Conservation (phyloP, 2,797 vertebrate species). For the Hypotaenidia philippensis region DNA sequence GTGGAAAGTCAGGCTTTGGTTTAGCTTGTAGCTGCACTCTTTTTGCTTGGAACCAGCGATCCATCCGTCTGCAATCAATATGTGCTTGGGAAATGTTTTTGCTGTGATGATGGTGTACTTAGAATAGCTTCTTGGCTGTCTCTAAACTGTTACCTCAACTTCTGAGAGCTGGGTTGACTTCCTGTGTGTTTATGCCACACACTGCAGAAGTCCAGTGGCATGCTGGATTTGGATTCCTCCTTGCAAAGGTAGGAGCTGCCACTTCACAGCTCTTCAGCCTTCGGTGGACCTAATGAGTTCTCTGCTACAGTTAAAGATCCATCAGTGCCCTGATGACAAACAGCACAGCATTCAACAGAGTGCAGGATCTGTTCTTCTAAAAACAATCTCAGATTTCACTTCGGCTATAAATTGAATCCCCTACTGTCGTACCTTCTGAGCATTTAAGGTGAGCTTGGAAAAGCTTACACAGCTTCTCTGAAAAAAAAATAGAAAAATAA, state of each 20-base stretch:
- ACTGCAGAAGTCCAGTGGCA: neutral
- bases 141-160: neutral
- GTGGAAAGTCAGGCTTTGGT: neutral
- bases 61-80: neutral
- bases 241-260: neutral
- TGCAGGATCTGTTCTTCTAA: neutral
- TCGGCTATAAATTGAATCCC: slow-evolving; percentile 23
- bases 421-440: slow-evolving; percentile 13
- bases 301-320: neutral
- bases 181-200: neutral
- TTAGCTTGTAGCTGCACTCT: neutral
- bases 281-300: neutral
- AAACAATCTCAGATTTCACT: slow-evolving; percentile 24
- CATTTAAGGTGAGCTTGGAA: slow-evolving; percentile 10
- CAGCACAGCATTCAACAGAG: neutral
- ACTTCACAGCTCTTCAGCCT: neutral
- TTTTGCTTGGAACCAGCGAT: neutral
- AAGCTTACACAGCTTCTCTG: slow-evolving; percentile 43
- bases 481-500: slow-evolving; percentile 57
- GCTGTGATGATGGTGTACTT: neutral
- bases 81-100: neutral
- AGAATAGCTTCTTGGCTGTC: slow-evolving; percentile 24
- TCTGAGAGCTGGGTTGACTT: neutral
- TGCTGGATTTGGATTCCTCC: neutral
- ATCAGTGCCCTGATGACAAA: slow-evolving; percentile 3